A percentile compares a stretch with the other conserved stretches of the same genome.
phyloP scores from a whole-genome alignment of 2,888 invertebrate species.

The Apodemia zela region DNA sequence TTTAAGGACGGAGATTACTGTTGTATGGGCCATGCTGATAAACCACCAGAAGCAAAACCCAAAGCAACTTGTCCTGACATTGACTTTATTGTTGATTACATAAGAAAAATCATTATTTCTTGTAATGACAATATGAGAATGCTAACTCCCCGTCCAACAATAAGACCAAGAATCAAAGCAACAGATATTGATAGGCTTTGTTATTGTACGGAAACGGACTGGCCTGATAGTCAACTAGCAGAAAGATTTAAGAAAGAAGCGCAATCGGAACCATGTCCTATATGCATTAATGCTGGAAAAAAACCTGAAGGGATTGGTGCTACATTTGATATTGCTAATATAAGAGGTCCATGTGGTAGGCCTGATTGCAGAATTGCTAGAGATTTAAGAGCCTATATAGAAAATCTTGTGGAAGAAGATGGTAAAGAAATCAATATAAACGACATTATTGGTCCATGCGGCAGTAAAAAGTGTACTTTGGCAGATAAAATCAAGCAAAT shows the following conservation, averaged over 20 bases:
- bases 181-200: conserved; percentile 68
- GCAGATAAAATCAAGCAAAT: conserved; percentile 63
- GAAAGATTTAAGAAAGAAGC: conserved; percentile 57
- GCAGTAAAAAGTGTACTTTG: conserved; percentile 62
- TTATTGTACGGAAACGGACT: conserved; percentile 61
- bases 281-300: conserved; percentile 53
- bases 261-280: conserved; percentile 54
- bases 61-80: conserved; percentile 62
- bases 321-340: conserved; percentile 63
- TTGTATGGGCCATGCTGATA: conserved; percentile 61
- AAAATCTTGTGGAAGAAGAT: conserved; percentile 64
- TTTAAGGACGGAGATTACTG: conserved; percentile 64
- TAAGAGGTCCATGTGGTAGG: conserved; percentile 68
- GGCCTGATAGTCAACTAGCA: conserved; percentile 61
- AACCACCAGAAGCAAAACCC: conserved; percentile 61
- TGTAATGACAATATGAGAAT: conserved; percentile 74
- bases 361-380: conserved; percentile 68
- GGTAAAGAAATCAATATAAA: conserved; percentile 52
- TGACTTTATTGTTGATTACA: conserved; percentile 63
- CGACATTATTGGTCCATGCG: conserved; percentile 65
- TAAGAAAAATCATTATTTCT: conserved; percentile 64
- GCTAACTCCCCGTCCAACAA: conserved; percentile 64
- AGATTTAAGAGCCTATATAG: conserved; percentile 61
- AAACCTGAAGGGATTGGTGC: conserved; percentile 36
- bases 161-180: conserved; percentile 61